Evolutionary conservation across 2,888 invertebrate genomes (phyloP), one percentile per base, ranked within the genome.

Genomic region (Cerastis rubricosa): DNA sequence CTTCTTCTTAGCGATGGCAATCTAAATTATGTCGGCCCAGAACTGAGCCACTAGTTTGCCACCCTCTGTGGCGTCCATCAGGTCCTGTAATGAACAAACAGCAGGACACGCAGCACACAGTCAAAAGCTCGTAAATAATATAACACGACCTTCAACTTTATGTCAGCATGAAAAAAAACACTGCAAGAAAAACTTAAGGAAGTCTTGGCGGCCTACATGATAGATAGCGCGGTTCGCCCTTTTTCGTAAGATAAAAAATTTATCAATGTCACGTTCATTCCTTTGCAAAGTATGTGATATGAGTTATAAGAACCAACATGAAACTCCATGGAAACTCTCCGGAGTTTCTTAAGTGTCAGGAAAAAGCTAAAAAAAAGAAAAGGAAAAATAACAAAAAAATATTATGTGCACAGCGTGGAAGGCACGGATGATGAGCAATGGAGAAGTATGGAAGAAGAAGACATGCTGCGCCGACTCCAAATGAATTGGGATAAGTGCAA

Each of bases 221-320:
- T 45, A 35, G 2, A 77, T 65, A 19, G 35, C 35, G 14, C 9
- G n/a, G 22, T 77, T 68, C 14, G 49, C 35, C 63, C 57, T 76
- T 67, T 68, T 22, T 57, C 1, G 22, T 19, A 14, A 51, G 29
- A 57, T 69, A 69, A 77, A 69, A 63, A 68, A 83, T 14, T 59
- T 14, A 47, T 83, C 83, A 68, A 40, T 43, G 49, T 59, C 68
- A 35, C 25, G 25, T n/a, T 25, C 17, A 25, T 45, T n/a, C 45
- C 77, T 43, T 14, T 3, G 47, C 2, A 51, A 66, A 49, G 17
- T 17, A 47, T 22, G 35, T 29, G 22, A 61, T 51, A 19, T 12
- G 29, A 43, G 22, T n/a, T 22, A 54, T 51, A 45, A 68, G 1
- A 64, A 17, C n/a, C 19, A 22, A n/a, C 43, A n/a, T 54, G 1